Base-by-base conservation (phyloP, 2,888 invertebrate species). In the Xanthorhoe spadicearia region DNA sequence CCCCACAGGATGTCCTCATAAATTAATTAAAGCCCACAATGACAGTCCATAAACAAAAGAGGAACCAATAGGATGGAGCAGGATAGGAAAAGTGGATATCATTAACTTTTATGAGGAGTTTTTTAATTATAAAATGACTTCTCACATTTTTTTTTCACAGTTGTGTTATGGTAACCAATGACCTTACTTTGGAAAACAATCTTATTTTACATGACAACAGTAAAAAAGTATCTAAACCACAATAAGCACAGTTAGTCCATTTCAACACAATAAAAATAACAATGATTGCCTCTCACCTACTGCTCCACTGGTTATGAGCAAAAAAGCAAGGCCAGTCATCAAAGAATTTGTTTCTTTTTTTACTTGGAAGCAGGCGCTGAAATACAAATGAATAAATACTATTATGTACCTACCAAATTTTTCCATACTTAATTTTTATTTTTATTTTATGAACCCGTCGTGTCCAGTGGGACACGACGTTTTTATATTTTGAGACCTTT, bases 281-380 rank as follows among this genome's bases (percentile, higher is more conserved):
- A 70, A 82, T 70, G 78, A 80, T 75, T 82, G 76, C 82, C 83
- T 82, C 91, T 91, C 81, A 93, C 93, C 92, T 81, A 92, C 83
- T 81, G 83, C 86, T 81, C 87, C 91, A 80, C 93, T 92, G 79
- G 85, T 87, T 78, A 89, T 75, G 74, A 89, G 90, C 81, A 92
- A 84, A 82, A 92, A 85, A 77, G 88, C 88, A 86, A 93, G 89
- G 84, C 91, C 88, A 82, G 83, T 86, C 71, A 88, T 88, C 77
- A 92, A 84, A 73, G 86, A 86, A 79, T 84, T 86, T 69, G 86
- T 85, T 76, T 88, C 86, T 86, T 88, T 87, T 76, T 79, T 83
- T 79, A 90, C 82, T 85, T 90, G 89, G 74, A 86, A 87, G 81
- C 89, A 90, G 77, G 90, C 78, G 66, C 92, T 93, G 89, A 17